Percentiles rank a stretch among this genome's conserved stretches.
phyloP scores from a whole-genome alignment of 2,113 vertebrate genomes.

The Caretta caretta region DNA sequence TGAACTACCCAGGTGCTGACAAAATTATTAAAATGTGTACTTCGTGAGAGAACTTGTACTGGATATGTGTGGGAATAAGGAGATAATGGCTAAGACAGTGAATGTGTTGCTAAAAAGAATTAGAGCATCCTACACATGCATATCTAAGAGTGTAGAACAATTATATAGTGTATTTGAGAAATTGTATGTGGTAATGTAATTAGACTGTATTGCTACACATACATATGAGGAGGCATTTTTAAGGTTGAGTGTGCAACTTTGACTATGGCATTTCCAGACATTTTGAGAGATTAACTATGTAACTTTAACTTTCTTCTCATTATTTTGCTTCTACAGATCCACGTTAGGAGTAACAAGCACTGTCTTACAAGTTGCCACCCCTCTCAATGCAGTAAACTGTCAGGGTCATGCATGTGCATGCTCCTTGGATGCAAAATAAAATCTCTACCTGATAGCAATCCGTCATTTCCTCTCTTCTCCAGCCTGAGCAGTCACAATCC shows the following conservation, averaged over 20 bases:
- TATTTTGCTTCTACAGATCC: accelerated
- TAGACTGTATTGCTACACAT: no score
- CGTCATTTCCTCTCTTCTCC: neutral
- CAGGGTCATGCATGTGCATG: neutral
- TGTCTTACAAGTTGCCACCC: neutral
- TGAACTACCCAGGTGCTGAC: neutral
- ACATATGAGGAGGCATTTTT: neutral
- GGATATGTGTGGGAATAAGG: neutral
- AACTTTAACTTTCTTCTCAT: neutral
- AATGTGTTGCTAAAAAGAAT: neutral
- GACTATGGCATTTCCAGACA: neutral
- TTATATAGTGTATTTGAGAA: neutral
- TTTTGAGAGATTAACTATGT: neutral
- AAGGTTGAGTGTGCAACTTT: neutral
- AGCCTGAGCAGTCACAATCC: neutral
- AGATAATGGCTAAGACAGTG: neutral
- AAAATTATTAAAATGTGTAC: neutral
- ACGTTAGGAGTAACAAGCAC: neutral
- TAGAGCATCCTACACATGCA: neutral
- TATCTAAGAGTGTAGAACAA: neutral
- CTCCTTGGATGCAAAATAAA: neutral
- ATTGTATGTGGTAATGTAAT: no score
- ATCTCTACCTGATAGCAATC: neutral
- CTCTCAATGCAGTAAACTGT: neutral
- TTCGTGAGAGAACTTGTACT: neutral